phyloP scores from a whole-genome alignment of 23 tunicate species.

The Aplidium turbinatum region DNA sequence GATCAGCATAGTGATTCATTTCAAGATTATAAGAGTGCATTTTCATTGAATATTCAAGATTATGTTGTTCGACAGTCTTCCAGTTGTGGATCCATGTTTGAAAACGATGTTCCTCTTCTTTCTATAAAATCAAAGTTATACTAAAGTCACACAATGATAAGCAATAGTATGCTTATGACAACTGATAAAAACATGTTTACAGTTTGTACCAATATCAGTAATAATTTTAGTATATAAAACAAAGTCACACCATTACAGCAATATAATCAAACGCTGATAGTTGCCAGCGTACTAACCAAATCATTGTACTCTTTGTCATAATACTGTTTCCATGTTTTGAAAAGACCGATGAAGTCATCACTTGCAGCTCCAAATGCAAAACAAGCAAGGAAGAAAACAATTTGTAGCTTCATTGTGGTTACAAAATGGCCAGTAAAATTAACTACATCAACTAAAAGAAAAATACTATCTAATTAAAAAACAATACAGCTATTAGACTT shows the following conservation, averaged over 20 bases:
- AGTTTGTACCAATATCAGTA: no score
- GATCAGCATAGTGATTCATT: constrained; percentile 79
- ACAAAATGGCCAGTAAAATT: no score
- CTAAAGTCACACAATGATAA: neutral
- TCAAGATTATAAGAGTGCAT: constrained; percentile 40
- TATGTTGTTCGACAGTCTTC: constrained; percentile 61
- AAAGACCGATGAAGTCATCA: constrained; percentile 9
- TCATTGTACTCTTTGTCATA: constrained; percentile 37
- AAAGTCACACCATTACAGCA: no score
- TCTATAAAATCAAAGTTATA: constrained; percentile 16
- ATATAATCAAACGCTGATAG: no score
- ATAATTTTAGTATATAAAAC: no score
- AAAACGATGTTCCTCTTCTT: constrained; percentile 45
- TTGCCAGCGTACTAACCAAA: constrained; percentile 48
- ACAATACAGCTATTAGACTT: no score
- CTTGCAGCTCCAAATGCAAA: constrained; percentile 4
- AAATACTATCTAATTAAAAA: no score
- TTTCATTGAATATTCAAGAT: constrained; percentile 33
- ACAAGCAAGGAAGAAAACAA: no score
- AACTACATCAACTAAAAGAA: no score
- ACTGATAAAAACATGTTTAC: no score
- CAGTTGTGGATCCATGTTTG: constrained; percentile 66
- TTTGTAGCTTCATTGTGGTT: no score
- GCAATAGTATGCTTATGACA: neutral
- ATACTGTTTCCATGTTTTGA: constrained; percentile 33